Percentiles rank a stretch among this genome's conserved stretches.
Conservation (phyloP, 2,888 invertebrate genomes). For the Cremastobaeus sp. region DNA sequence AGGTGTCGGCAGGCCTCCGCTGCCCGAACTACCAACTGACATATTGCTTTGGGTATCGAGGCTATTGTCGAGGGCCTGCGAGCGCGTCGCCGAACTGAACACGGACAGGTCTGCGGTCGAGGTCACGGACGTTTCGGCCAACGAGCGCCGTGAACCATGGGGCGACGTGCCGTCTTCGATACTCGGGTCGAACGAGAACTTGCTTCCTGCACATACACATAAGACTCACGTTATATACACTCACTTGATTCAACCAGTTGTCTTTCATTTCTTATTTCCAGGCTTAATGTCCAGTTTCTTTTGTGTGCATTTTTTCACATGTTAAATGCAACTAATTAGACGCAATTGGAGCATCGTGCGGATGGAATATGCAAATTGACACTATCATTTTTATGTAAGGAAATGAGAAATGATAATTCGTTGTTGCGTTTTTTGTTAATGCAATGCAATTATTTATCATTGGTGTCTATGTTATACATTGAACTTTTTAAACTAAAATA, state of each 20-base stretch:
- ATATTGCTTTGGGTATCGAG: slow-evolving; percentile 87
- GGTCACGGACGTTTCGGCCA: slow-evolving; percentile 90
- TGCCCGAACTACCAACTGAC: slow-evolving; percentile 84
- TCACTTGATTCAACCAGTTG: not conserved
- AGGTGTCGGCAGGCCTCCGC: slow-evolving; percentile 83
- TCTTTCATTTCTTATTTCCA: not conserved
- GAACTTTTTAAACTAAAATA: too few species aligned
- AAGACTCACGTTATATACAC: slow-evolving; percentile 57
- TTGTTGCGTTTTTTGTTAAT: too few species aligned
- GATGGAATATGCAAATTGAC: too few species aligned
- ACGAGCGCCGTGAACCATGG: slow-evolving; percentile 86
- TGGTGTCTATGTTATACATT: too few species aligned
- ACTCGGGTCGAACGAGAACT: slow-evolving; percentile 83
- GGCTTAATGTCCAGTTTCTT: too few species aligned
- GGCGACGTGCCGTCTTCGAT: slow-evolving; percentile 85
- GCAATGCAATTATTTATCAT: too few species aligned
- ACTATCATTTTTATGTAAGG: too few species aligned
- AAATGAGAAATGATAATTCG: too few species aligned
- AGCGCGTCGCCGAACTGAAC: slow-evolving; percentile 85
- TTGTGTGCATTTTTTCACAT: too few species aligned
- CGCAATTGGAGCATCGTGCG: too few species aligned
- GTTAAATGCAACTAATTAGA: too few species aligned
- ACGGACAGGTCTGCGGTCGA: slow-evolving; percentile 90
- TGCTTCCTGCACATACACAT: slow-evolving; percentile 80
- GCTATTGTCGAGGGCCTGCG: slow-evolving; percentile 86